phyloP scores from a whole-genome alignment of 1,140 invertebrate genomes.

The Latrodectus geometricus region DNA sequence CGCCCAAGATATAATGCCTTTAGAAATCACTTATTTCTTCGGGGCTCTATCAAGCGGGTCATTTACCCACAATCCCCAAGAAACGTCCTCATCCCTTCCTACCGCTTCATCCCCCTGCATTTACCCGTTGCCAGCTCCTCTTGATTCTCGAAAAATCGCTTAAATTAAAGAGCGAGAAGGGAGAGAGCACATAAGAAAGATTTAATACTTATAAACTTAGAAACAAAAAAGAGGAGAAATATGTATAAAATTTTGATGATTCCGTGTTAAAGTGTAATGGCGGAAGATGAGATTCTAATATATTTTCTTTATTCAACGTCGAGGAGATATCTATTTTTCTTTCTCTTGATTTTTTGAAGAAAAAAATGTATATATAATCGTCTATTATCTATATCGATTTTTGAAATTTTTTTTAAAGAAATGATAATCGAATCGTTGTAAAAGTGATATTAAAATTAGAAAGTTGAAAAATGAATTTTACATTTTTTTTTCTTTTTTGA shows the following conservation, averaged over 20 bases:
- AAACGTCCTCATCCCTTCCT: conserved; percentile 22
- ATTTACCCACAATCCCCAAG: conserved; percentile 44
- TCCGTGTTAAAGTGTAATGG: conserved; percentile 45
- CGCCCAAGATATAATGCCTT: conserved; percentile 17
- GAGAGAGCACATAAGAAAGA: conserved; percentile 24
- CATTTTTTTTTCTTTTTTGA: too few relatives aligned
- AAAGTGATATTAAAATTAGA: too few relatives aligned
- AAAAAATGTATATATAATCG: too few relatives aligned
- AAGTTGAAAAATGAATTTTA: too few relatives aligned
- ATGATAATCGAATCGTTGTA: too few relatives aligned
- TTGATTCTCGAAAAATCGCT: conserved; percentile 29
- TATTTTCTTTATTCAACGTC: conserved; percentile 9
- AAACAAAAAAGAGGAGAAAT: conserved; percentile 2
- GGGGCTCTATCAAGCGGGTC: conserved; percentile 49
- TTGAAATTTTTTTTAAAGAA: too few relatives aligned
- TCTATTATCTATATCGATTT: too few relatives aligned
- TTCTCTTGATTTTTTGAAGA: too few relatives aligned
- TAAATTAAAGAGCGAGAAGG: conserved; percentile 48
- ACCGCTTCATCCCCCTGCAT: conserved; percentile 8
- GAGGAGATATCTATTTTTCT: too few relatives aligned
- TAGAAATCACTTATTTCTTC: conserved; percentile 58
- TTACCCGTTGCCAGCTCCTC: not conserved
- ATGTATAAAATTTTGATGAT: conserved; percentile 18
- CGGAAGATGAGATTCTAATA: conserved; percentile 45
- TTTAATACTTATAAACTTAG: not conserved